Percentiles rank a stretch among this genome's conserved stretches.
Conservation (phyloP, 2,113 vertebrate species). For the Neotoma lepida region DNA sequence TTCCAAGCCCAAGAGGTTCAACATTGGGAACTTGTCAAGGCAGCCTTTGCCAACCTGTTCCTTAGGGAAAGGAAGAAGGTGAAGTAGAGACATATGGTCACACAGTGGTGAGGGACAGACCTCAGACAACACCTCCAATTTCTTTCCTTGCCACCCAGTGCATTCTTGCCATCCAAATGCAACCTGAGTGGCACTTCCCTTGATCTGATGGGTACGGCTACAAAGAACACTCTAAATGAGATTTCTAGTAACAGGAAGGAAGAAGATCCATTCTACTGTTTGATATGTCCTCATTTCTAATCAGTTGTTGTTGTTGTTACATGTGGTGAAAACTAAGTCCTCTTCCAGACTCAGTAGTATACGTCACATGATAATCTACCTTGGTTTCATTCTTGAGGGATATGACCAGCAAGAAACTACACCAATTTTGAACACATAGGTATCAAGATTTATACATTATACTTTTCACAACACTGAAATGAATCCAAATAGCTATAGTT, state of each 20-base stretch:
- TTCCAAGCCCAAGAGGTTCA: not conserved
- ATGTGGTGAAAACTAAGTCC: constrained; percentile 16
- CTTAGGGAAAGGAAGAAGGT: not conserved
- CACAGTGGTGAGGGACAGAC: not conserved
- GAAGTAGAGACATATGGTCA: constrained; percentile 24
- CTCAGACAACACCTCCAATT: not conserved
- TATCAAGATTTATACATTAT: constrained; percentile 43
- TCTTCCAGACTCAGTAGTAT: not conserved
- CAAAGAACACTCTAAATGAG: not conserved
- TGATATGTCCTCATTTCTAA: not conserved
- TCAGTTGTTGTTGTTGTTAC: not conserved
- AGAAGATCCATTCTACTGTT: not conserved
- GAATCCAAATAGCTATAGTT: constrained; percentile 69
- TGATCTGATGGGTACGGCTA: not conserved
- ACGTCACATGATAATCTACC: not conserved
- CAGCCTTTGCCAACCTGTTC: constrained; percentile 20
- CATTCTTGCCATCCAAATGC: not conserved
- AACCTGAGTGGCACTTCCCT: not conserved
- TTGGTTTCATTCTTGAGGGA: not conserved
- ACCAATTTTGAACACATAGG: not conserved
- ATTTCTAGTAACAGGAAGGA: constrained; percentile 25
- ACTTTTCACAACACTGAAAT: constrained; percentile 65
- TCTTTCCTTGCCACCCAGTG: not conserved
- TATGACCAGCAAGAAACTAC: not conserved
- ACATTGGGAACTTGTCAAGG: not conserved